These are phyloP conservation scores for Tetrao urogallus DNA, from an alignment of 2,113 vertebrate species.

Conservation along the genomic window DNA sequence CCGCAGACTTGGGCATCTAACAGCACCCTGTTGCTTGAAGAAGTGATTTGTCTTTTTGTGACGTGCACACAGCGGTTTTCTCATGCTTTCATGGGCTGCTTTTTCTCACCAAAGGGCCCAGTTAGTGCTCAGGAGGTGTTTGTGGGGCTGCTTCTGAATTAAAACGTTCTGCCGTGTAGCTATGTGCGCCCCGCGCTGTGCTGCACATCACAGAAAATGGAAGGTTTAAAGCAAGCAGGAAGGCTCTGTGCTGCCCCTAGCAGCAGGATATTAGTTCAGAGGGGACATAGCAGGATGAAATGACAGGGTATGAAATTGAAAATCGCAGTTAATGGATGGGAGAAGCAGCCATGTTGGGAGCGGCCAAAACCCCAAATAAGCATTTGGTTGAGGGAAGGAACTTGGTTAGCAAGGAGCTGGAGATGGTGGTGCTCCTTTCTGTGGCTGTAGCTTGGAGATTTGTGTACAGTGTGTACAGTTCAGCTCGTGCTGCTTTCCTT, in stretches of 20 bases:
- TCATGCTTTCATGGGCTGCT: neutral
- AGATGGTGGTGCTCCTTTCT: neutral
- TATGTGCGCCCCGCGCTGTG: neutral
- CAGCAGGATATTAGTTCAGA: neutral
- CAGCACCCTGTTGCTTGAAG: neutral
- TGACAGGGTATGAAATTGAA: neutral
- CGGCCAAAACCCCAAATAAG: neutral
- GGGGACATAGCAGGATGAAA: neutral
- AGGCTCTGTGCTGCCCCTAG: neutral
- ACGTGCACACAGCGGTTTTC: neutral
- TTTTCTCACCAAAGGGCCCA: neutral
- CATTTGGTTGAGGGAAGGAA: neutral
- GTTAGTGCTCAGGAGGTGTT: neutral
- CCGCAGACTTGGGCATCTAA: neutral
- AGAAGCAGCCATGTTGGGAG: neutral
- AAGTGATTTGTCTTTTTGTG: neutral
- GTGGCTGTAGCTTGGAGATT: rapidly evolving
- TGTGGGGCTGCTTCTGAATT: neutral
- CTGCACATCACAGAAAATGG: neutral
- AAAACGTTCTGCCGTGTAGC: neutral
- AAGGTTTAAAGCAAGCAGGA: neutral
- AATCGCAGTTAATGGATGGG: neutral
- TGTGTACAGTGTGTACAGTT: rapidly evolving
- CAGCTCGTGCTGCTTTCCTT: neutral
- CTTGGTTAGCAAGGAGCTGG: neutral